phyloP scores from a whole-genome alignment of 2,113 vertebrate species.

The Deroptyus accipitrinus region DNA sequence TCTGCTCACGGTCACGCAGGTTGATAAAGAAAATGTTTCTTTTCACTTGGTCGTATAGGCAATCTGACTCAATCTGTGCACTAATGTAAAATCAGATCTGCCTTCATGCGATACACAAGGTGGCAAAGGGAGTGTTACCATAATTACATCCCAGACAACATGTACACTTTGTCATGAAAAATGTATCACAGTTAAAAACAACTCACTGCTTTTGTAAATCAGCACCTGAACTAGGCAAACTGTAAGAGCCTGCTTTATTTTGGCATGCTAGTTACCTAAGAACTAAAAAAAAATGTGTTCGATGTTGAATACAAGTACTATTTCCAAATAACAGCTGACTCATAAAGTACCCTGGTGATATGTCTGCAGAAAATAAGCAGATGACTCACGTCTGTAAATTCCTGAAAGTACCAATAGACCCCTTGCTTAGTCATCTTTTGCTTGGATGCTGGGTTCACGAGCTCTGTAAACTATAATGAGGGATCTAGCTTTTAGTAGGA shows the following conservation, averaged over 20 bases:
- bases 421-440: conserved; percentile 81
- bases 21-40: background rate
- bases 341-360: conserved; percentile 73
- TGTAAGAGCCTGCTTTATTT: conserved; percentile 43
- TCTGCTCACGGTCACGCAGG: background rate
- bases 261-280: conserved; percentile 44
- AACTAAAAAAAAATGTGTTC: conserved; percentile 60
- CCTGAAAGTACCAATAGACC: conserved; percentile 79
- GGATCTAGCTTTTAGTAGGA: conserved; percentile 71
- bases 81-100: background rate
- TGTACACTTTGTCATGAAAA: background rate
- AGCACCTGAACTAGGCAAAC: conserved; percentile 12
- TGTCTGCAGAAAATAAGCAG: conserved; percentile 76
- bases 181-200: background rate
- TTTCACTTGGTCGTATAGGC: background rate
- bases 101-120: background rate
- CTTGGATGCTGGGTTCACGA: conserved; percentile 79
- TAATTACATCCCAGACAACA: background rate
- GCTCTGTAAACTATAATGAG: conserved; percentile 78
- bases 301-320: conserved; percentile 61
- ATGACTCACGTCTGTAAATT: conserved; percentile 82
- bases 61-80: background rate
- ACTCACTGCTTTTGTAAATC: background rate
- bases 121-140: background rate
- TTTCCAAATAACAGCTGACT: conserved; percentile 78